A percentile compares a stretch with the other conserved stretches of the same genome.
Conservation (phyloP, 2,113 vertebrate species). For the Ctenodactylus gundi region DNA sequence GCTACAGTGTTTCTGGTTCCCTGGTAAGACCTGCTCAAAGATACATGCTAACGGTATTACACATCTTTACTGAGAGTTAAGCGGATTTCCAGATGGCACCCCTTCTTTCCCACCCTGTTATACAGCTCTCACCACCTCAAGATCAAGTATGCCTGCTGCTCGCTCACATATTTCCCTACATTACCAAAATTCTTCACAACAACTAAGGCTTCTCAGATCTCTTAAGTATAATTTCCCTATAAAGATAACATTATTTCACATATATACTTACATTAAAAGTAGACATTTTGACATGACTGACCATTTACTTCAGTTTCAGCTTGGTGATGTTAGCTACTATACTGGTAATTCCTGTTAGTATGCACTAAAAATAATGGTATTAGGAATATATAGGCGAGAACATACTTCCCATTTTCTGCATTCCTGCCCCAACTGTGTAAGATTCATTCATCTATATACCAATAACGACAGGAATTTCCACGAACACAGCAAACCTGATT, state of each 20-base stretch:
- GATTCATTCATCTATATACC: background rate
- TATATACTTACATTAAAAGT: too few species aligned
- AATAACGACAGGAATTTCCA: background rate
- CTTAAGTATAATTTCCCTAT: background rate
- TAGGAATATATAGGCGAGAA: background rate
- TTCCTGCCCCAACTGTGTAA: background rate
- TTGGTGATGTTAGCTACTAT: background rate
- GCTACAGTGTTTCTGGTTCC: background rate
- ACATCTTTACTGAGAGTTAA: background rate
- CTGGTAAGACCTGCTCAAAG: background rate
- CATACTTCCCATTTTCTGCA: background rate
- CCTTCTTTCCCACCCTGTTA: background rate
- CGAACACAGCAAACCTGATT: conserved; percentile 90
- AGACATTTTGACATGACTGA: background rate
- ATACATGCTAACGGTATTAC: background rate
- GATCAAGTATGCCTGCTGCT: background rate
- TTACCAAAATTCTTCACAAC: conserved; percentile 2
- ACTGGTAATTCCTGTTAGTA: background rate
- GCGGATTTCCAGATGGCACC: background rate
- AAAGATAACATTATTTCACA: background rate
- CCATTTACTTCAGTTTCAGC: background rate
- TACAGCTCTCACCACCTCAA: background rate
- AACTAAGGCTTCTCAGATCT: background rate
- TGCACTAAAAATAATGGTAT: background rate
- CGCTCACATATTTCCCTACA: background rate